Conservation (phyloP, 92 coral and sea anemone genomes). For the Anthopleura xanthogrammica region DNA sequence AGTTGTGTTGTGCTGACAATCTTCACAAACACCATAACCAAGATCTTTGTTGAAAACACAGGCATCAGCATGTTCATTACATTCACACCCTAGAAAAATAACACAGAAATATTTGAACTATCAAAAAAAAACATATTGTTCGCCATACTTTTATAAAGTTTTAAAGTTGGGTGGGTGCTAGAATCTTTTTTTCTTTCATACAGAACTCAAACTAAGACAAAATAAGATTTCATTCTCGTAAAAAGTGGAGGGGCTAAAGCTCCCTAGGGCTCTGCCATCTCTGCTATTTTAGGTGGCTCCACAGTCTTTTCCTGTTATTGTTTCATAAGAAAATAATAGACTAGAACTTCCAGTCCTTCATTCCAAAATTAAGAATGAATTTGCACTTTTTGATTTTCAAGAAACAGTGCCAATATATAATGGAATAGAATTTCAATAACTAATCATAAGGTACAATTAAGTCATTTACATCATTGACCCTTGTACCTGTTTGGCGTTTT, state of each 20-base stretch:
- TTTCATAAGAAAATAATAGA: not conserved
- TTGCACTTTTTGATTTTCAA: not conserved
- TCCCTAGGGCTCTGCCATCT: too few relatives aligned
- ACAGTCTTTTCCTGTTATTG: too few relatives aligned
- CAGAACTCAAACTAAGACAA: too few relatives aligned
- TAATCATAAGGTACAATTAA: not conserved
- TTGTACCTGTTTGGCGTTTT: not conserved
- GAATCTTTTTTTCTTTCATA: too few relatives aligned
- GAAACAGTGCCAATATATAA: not conserved
- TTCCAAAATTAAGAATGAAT: too few relatives aligned
- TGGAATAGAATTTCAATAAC: not conserved
- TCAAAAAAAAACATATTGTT: not conserved
- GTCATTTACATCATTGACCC: not conserved
- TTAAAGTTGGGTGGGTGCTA: too few relatives aligned
- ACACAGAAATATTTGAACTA: not conserved
- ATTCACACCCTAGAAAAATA: constrained; percentile 67
- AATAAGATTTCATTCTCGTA: too few relatives aligned
- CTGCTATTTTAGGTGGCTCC: too few relatives aligned
- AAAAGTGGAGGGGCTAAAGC: too few relatives aligned
- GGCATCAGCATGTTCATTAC: constrained; percentile 70
- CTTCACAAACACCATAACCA: constrained; percentile 75
- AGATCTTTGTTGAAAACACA: constrained; percentile 68
- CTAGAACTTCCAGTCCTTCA: too few relatives aligned
- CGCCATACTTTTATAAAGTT: too few relatives aligned
- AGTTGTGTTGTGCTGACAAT: constrained; percentile 83